Base-by-base conservation (phyloP, 2,113 vertebrate genomes). In the Poeciliopsis occidentalis region DNA sequence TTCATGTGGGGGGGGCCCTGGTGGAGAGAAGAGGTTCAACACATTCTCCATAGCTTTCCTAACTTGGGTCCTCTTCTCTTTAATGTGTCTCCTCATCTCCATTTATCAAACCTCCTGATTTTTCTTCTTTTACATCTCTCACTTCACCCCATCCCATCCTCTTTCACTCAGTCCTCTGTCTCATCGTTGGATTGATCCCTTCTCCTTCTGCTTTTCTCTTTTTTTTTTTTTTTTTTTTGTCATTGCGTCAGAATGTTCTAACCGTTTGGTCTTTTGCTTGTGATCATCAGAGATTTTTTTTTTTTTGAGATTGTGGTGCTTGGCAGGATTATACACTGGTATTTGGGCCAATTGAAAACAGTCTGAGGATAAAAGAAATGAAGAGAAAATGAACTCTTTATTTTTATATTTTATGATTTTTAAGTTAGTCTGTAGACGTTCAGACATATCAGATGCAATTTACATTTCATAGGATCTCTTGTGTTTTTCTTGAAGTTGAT, bases 11-110 rank as follows among this genome's bases (percentile, higher is more conserved):
- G 69, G 64, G 62, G 64, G n/a, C 72, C 72, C 47, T 71, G 60
- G 34, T 63, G 39, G 51, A 13, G 51, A 67, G 73, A 66, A 64
- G 71, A 69, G 61, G 13, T 66, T 66, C 73, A 84, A 78, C 84
- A 57, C 88, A 83, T 90, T 78, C 73, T 83, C 71, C 32, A 8
- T 73, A 81, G 79, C 84, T 80, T 76, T 74, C 73, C 75, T 70
- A 74, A 75, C 79, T 76, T 65, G 66, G 61, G 72, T 73, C 54
- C 63, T 66, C 41, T 67, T 47, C 44, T 66, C 69, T 76, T 67
- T 32, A 37, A 51, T 60, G 34, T 64, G 51, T 77, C 77, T 85
- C 71, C 79, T 73, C 72, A 71, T 61, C 73, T 44, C 72, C 79
- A 61, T 85, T 82, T 75, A 79, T 78, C 67, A 13, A 27, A 54